phyloP scores from a whole-genome alignment of 1,140 invertebrate genomes.

The Pogonomyrmex californicus region DNA sequence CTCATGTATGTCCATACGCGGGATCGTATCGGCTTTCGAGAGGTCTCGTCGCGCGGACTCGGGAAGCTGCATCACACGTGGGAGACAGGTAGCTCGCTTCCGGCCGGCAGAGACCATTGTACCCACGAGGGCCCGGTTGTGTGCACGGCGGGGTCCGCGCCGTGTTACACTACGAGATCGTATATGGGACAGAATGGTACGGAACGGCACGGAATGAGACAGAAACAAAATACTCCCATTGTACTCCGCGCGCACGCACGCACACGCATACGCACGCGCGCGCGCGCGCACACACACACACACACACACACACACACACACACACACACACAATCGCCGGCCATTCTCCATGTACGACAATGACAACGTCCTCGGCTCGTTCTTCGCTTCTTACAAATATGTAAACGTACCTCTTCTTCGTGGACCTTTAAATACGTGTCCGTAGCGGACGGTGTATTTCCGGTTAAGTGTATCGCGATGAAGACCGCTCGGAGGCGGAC shows the following conservation, averaged over 20 bases:
- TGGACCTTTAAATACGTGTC: constrained; percentile 23
- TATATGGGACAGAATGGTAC: constrained; percentile 49
- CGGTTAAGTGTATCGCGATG: constrained; percentile 26
- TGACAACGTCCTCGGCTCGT: background rate
- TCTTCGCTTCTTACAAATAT: constrained; percentile 10
- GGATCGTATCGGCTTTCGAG: constrained; percentile 51
- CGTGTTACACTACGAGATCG: constrained; percentile 57
- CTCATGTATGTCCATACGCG: constrained; percentile 4
- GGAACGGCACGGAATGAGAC: constrained; percentile 31
- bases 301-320: no score
- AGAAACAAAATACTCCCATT: constrained; percentile 51
- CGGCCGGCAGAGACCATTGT: constrained; percentile 78
- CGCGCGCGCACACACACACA: background rate
- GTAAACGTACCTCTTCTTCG: constrained; percentile 52
- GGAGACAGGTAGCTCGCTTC: constrained; percentile 86
- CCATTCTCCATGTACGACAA: background rate
- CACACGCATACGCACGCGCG: no score
- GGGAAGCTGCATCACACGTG: constrained; percentile 76
- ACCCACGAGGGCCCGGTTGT: constrained; percentile 48
- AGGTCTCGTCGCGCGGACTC: constrained; percentile 37
- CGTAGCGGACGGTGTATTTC: constrained; percentile 20
- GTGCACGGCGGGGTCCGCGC: constrained; percentile 10
- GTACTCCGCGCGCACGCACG: background rate
- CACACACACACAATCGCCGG: background rate
- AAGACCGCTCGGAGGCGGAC: background rate